Evolutionary conservation across 1,140 invertebrate genomes (phyloP), one percentile per base, ranked within the genome.

Genomic region (Tetramorium parvispinum): DNA sequence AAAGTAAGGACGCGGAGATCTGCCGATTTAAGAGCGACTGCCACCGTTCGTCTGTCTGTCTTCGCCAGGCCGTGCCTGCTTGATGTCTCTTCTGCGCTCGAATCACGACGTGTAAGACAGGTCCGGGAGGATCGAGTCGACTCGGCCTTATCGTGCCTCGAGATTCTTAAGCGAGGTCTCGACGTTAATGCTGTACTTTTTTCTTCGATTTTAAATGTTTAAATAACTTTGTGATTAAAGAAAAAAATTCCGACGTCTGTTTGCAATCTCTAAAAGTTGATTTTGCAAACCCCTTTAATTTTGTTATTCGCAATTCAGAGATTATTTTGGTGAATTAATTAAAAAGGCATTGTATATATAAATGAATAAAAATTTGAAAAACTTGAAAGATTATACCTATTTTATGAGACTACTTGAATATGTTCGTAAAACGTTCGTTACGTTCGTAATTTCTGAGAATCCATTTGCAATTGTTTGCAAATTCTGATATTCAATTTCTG

Each of bases 1-100:
- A 94, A 94, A 94, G 93, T 94, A 94, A 93, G 93, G 88, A 91
- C 90, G 27, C 51, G 66, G 70, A 59, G 88, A 91, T 88, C 83
- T 70, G 77, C 78, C 88, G 88, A 91, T 91, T 91, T 91, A 88
- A 91, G 90, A 91, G 90, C 88, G 86, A 90, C 88, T 90, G 89
- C 89, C 89, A 87, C 61, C 70, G 86, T 88, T 18, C 68, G 71
- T 88, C 66, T 76, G 77, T 86, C 86, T 83, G 78, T 82, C 78
- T 46, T 11, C 63, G 57, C 59, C 83, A 57, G 75, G 65, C 13
- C 27, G 76, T 46, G 82, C 49, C 16, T 32, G 57, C 79, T 90
- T 90, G 89, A 90, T 90, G 89, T 90, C 88, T 90, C 81, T 90
- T 89, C 88, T 90, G 89, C 49, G 71, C 46, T 40, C 71, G 71